Conservation (phyloP, 2,797 vertebrate species). For the Pachyuromys duprasi region DNA sequence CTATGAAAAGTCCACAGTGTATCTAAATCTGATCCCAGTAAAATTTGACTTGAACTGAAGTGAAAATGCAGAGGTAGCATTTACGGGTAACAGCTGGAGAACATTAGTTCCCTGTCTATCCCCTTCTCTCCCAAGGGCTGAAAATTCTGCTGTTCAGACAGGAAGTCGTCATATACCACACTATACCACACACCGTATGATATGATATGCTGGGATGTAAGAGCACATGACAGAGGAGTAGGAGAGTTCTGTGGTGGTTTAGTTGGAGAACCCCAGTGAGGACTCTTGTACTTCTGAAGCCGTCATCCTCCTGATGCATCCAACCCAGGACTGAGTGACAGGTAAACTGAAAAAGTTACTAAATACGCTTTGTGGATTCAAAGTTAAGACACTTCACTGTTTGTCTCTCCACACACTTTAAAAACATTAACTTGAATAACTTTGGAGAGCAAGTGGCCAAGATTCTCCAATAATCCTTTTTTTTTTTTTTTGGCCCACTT, state of each 20-base stretch:
- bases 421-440: slow-evolving; percentile 47
- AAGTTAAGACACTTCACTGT: background rate
- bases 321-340: background rate
- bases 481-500: background rate
- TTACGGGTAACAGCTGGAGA: slow-evolving; percentile 90
- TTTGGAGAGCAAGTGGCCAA: slow-evolving; percentile 38
- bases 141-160: slow-evolving; percentile 87
- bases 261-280: background rate
- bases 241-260: slow-evolving; percentile 32
- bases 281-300: background rate
- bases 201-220: slow-evolving; percentile 65
- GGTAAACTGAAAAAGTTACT: background rate
- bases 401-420: slow-evolving; percentile 39
- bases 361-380: slow-evolving; percentile 14
- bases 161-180: slow-evolving; percentile 88
- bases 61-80: slow-evolving; percentile 87
- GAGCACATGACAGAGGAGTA: slow-evolving; percentile 77
- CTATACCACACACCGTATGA: slow-evolving; percentile 81
- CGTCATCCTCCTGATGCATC: accelerated
- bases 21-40: slow-evolving; percentile 85
- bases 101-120: slow-evolving; percentile 87
- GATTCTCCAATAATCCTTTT: slow-evolving; percentile 41
- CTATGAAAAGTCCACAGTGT: slow-evolving; percentile 63
- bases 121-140: slow-evolving; percentile 84
- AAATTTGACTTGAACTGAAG: slow-evolving; percentile 82